Percentiles rank a stretch among this genome's conserved stretches.
Evolutionary conservation across 2,797 vertebrate species (phyloP).

Genomic region (Gila robusta): DNA sequence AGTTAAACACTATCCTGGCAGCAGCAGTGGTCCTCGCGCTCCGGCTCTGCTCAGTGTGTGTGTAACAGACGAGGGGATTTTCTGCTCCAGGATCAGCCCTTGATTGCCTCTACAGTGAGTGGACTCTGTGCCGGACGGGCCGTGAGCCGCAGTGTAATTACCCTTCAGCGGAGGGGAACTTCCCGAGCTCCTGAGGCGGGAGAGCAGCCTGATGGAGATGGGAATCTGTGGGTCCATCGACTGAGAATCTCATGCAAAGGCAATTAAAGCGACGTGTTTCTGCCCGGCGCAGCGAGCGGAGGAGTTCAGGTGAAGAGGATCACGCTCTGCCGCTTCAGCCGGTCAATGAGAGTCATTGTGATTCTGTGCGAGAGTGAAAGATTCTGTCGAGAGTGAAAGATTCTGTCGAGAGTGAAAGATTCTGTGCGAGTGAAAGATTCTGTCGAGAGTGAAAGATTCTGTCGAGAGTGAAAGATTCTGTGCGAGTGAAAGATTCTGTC

Average conservation of each 20-base stretch:
- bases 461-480: too few species aligned
- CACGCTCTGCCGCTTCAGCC: too few species aligned
- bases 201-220: conserved; percentile 53
- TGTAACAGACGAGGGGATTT: conserved; percentile 37
- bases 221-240: conserved; percentile 71
- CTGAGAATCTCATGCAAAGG: conserved; percentile 57
- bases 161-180: conserved; percentile 71
- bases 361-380: conserved; percentile 50
- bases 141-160: conserved; percentile 73
- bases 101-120: conserved; percentile 71
- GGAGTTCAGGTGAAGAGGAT: too few species aligned
- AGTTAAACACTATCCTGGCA: conserved; percentile 53
- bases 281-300: too few species aligned
- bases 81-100: conserved; percentile 73
- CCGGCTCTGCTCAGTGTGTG: conserved; percentile 58
- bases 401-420: too few species aligned
- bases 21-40: neutral
- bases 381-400: neutral
- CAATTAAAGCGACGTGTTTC: too few species aligned
- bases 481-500: too few species aligned
- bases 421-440: too few species aligned
- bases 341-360: too few species aligned
- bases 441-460: too few species aligned
- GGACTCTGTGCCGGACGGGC: conserved; percentile 69
- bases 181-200: conserved; percentile 29